Base-by-base conservation (phyloP, 2,888 invertebrate genomes). In the Chaetogeoica ovagalla region DNA sequence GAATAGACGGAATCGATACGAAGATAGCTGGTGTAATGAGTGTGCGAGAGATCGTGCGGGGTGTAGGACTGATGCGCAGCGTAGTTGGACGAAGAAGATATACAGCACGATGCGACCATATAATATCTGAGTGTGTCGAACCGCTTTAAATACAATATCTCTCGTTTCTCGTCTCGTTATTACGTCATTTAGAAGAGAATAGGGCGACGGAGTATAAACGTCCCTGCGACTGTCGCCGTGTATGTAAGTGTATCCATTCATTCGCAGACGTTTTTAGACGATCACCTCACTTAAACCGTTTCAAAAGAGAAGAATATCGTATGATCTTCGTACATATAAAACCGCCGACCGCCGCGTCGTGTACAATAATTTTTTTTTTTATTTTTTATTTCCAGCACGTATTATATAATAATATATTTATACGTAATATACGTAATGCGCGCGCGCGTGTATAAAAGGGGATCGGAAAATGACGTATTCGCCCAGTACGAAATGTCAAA, bases 231-330 rank as follows among this genome's bases (percentile, higher is more conserved):
- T 0, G 11, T 0, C 9, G 52, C 0, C 4, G 1, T 4, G 52
- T 68, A 43, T 30, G n/a, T n/a, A n/a, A n/a, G n/a, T n/a, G n/a
- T 19, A 72, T 13, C 48, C 23, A 19, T 74, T 65, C 55, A 13
- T 17, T 39, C 39, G 57, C 21, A 74, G 65, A 39, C 19, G 55
- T 74, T 74, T 30, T 39, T 17, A 23, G 39, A 65, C 57, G 39
- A 74, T 74, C 63, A 73, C 52, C 52, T 66, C 43, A 66, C 43
- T 66, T 57, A 43, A 30, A 66, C 43, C 19, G 15, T 75, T 66
- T 23, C 37, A 11, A 19, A 13, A 21, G 52, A 30, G 52, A 73
- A 73, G 52, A 17, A 37, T 52, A n/a, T 19, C 3, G 19, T 55
- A n/a, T n/a, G n/a, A 37, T n/a, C 23, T 4, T 30, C 2, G 52